Evolutionary conservation across 2,888 invertebrate genomes (phyloP).

Genomic region (Ochropleura plecta): DNA sequence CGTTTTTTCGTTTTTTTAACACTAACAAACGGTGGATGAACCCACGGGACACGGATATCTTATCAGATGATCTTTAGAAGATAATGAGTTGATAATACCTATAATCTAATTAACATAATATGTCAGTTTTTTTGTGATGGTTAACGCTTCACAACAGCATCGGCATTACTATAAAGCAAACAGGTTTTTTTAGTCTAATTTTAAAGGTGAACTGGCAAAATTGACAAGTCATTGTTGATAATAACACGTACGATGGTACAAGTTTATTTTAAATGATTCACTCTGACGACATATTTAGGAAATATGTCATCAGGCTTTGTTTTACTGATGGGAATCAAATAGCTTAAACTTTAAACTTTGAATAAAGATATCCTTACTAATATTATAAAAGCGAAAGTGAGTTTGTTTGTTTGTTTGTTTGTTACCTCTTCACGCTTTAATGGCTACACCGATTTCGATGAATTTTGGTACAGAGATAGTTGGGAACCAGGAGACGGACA

Average conservation of each 20-base stretch:
- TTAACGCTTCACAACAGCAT: neutral
- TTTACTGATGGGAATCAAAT: too few relatives aligned
- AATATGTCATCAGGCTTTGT: neutral
- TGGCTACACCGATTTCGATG: too few relatives aligned
- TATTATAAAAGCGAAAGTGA: too few relatives aligned
- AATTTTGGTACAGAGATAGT: too few relatives aligned
- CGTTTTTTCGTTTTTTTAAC: too few relatives aligned
- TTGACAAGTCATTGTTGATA: constrained; percentile 7
- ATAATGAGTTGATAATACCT: neutral
- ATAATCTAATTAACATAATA: neutral
- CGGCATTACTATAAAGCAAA: neutral
- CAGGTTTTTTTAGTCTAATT: constrained; percentile 1
- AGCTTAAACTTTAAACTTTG: too few relatives aligned
- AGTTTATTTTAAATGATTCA: neutral
- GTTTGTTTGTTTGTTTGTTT: too few relatives aligned
- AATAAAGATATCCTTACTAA: too few relatives aligned
- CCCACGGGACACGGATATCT: neutral
- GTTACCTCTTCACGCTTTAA: too few relatives aligned
- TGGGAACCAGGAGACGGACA: too few relatives aligned
- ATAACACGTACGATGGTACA: neutral
- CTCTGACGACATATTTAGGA: neutral
- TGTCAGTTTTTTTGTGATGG: constrained; percentile 1
- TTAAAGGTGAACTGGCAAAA: neutral
- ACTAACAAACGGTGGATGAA: too few relatives aligned
- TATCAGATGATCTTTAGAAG: neutral